Percentiles rank a stretch among this genome's conserved stretches.
phyloP scores from a whole-genome alignment of 64 coral and sea anemone species.

The Montipora cactus region DNA sequence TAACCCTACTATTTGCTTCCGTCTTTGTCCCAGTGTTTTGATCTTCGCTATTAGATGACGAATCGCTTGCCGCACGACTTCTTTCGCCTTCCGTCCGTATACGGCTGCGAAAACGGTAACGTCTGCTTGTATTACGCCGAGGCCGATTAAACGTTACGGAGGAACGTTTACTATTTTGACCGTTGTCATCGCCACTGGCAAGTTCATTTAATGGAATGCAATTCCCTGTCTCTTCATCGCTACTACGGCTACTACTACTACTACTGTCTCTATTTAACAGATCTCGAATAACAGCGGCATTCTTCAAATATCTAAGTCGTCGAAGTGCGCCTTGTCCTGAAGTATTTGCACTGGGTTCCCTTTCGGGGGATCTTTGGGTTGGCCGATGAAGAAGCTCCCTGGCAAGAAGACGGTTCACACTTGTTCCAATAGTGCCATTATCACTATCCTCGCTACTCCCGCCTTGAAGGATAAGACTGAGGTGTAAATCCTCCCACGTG shows the following conservation, averaged over 20 bases:
- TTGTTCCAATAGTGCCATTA: constrained; percentile 56
- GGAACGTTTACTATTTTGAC: not conserved
- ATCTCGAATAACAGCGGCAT: constrained; percentile 36
- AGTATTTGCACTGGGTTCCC: not conserved
- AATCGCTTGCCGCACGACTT: not conserved
- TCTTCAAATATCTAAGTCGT: constrained; percentile 7
- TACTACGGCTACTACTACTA: constrained; percentile 1
- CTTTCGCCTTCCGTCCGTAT: not conserved
- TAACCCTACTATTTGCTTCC: not conserved
- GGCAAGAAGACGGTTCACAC: not conserved
- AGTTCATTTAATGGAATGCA: not conserved
- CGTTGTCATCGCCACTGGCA: not conserved
- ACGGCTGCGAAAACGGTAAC: constrained; percentile 11
- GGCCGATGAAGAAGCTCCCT: constrained; percentile 32
- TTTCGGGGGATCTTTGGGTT: not conserved
- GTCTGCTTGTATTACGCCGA: not conserved
- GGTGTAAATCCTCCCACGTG: constrained; percentile 76
- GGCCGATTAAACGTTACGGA: constrained; percentile 1
- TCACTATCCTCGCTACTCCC: constrained; percentile 79
- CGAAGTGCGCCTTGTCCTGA: constrained; percentile 38
- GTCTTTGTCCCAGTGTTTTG: not conserved
- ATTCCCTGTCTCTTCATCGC: not conserved
- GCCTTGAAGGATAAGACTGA: constrained; percentile 61
- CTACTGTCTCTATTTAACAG: constrained; percentile 14
- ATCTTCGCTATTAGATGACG: not conserved